These are phyloP conservation scores for Salarias fasciatus DNA, from an alignment of 2,797 vertebrate genomes.

Conservation along the genomic window DNA sequence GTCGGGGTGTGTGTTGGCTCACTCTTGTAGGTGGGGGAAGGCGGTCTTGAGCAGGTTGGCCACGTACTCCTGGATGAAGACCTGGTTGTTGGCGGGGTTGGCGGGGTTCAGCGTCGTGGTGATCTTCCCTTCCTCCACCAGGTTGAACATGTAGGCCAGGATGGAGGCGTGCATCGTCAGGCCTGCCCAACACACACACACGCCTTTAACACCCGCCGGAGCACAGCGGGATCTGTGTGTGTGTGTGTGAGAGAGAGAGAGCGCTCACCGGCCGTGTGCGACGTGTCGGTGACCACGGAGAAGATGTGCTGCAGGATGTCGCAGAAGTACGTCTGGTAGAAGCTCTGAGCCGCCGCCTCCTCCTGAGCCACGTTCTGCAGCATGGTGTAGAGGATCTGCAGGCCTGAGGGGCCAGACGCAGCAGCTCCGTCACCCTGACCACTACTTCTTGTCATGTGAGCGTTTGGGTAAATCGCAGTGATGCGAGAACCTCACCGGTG, in stretches of 20 bases:
- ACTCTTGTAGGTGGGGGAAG: conserved; percentile 99
- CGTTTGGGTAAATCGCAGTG: too few relatives aligned
- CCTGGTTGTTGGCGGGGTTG: conserved; percentile 93
- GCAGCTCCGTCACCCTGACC: background rate
- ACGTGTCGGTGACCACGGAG: conserved; percentile 98
- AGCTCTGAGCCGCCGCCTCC: conserved; percentile 97
- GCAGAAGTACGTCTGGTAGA: conserved; percentile 99
- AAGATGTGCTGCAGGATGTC: conserved; percentile 99
- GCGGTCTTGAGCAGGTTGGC: conserved; percentile 98
- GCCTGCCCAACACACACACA: conserved; percentile 76
- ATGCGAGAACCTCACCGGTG: conserved; percentile 87
- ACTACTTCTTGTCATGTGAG: too few relatives aligned
- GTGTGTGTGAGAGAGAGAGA: background rate
- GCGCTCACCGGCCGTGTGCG: conserved; percentile 95
- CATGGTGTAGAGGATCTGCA: conserved; percentile 97
- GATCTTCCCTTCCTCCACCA: conserved; percentile 99
- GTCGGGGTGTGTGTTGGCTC: conserved; percentile 60
- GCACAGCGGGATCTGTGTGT: background rate
- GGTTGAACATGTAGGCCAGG: conserved; percentile 98
- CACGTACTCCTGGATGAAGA: conserved; percentile 98
- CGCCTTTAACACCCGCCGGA: too few relatives aligned
- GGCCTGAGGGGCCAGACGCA: conserved; percentile 69
- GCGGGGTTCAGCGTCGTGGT: conserved; percentile 90
- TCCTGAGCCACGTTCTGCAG: conserved; percentile 99
- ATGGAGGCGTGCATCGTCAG: conserved; percentile 99